Base-by-base conservation (phyloP, 1,140 invertebrate species). In the Tetragnatha versicolor region DNA sequence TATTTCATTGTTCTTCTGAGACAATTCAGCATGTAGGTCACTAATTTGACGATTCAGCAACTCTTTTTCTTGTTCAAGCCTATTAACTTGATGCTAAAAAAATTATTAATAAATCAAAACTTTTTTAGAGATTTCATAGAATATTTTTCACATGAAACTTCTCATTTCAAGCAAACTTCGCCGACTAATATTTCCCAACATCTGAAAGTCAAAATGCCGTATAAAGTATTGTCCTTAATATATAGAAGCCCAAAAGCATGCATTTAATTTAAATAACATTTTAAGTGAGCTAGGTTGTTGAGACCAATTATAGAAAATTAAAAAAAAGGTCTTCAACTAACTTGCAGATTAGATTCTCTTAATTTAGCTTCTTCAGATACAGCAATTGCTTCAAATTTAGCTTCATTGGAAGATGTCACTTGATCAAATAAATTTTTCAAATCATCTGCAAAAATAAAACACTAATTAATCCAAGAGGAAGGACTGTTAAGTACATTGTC, bases 371-470 rank as follows among this genome's bases (percentile, higher is more conserved):
- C 94, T 86, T 95, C 93, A 63, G 91, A 88, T 60, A 92, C 89
- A 20, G 90, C 89, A 29, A 96, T 84, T 6, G 93, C 93, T 87
- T 94, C 92, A 87, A 92, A 94, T 87, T 96, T 96, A 29, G 83
- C 83, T 69, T 83, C 83, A 77, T 86, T 87, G 5, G 84, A 82
- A 42, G 82, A 72, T 31, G 83, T 80, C n/a, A 87, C 55, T 78
- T 86, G 84, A n/a, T 85, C 84, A n/a, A 84, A 83, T 14, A 88
- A 79, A 55, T 77, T 69, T 58, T 85, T 86, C 76, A 85, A 79
- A 73, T 88, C 87, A 47, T 83, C 86, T 87, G 75, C 33, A 79
- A 79, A 49, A 55, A 45, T 51, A 35, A n/a, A n/a, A n/a, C n/a
- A n/a, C n/a, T n/a, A n/a, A n/a, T n/a, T n/a, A n/a, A n/a, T n/a